Percentiles rank a stretch among this genome's conserved stretches.
These are phyloP conservation scores for Gadopsis bispinosus DNA, from an alignment of 2,797 vertebrate species.

Conservation along the genomic window DNA sequence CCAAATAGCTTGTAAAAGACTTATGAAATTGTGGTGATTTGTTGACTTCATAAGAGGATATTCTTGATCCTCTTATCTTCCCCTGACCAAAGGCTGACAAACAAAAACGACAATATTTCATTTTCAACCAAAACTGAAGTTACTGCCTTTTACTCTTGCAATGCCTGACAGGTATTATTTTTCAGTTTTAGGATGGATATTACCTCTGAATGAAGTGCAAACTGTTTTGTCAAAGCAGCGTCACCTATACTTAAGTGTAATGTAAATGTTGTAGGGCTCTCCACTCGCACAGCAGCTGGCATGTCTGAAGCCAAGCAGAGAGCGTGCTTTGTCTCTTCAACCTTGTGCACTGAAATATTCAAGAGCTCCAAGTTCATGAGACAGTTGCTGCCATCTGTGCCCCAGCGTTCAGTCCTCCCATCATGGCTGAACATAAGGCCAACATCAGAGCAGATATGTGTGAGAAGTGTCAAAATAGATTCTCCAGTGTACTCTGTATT, in stretches of 20 bases:
- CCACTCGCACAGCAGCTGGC: slow-evolving; percentile 60
- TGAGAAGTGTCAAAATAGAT: slow-evolving; percentile 71
- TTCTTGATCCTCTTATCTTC: slow-evolving; percentile 66
- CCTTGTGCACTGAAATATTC: slow-evolving; percentile 76
- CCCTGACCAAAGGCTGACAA: slow-evolving; percentile 60
- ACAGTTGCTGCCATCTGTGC: slow-evolving; percentile 77
- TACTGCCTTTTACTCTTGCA: slow-evolving; percentile 15
- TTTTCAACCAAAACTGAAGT: slow-evolving; percentile 51
- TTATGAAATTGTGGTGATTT: slow-evolving; percentile 45
- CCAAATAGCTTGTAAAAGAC: slow-evolving; percentile 41
- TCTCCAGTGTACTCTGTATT: slow-evolving; percentile 48
- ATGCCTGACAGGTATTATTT: slow-evolving; percentile 31
- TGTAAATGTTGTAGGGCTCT: slow-evolving; percentile 45
- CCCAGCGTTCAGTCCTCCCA: slow-evolving; percentile 65
- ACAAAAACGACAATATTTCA: slow-evolving; percentile 50
- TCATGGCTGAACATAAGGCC: slow-evolving; percentile 72
- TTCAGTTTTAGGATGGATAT: slow-evolving; percentile 22
- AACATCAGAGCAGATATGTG: slow-evolving; percentile 71
- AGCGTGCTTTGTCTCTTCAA: slow-evolving; percentile 67
- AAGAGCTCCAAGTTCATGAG: slow-evolving; percentile 73
- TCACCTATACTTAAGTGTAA: slow-evolving; percentile 39
- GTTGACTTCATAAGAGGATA: slow-evolving; percentile 65
- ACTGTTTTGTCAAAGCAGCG: slow-evolving; percentile 19
- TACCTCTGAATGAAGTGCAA: slow-evolving; percentile 16
- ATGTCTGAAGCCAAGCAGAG: slow-evolving; percentile 58